Evolutionary conservation across 2,888 invertebrate genomes (phyloP).

Genomic region (Micropterix aruncella): DNA sequence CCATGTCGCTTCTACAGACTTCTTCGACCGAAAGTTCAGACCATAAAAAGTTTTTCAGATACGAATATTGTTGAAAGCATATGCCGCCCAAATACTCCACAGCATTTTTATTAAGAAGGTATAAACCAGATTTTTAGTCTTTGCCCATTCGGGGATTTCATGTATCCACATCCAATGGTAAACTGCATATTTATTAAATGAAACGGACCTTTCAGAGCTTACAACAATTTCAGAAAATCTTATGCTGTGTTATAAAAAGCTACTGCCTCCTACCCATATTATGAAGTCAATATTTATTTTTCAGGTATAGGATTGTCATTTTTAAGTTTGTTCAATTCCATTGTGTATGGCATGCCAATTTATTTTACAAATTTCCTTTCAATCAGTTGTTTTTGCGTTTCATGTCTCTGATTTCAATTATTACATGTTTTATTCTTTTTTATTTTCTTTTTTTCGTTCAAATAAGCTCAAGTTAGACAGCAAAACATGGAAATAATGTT

Average conservation of each 20-base stretch:
- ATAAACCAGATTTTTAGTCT: slow-evolving; percentile 3
- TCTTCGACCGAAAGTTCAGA: too few relatives aligned
- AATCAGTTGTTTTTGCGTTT: slow-evolving; percentile 2
- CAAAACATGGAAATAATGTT: slow-evolving; percentile 2
- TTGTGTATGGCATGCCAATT: slow-evolving; percentile 1
- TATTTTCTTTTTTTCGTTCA: slow-evolving; percentile 1
- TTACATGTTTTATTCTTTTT: slow-evolving; percentile 2
- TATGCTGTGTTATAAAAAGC: slow-evolving; percentile 3
- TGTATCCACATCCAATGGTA: slow-evolving; percentile 4
- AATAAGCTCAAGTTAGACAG: slow-evolving; percentile 2
- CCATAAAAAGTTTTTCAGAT: too few relatives aligned
- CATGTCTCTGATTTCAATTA: slow-evolving; percentile 3
- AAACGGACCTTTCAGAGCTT: too few relatives aligned
- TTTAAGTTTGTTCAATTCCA: slow-evolving; percentile 3
- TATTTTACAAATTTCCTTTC: slow-evolving; percentile 1
- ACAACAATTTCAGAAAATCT: slow-evolving; percentile 5
- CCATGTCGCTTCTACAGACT: slow-evolving; percentile 4
- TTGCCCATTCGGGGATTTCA: slow-evolving; percentile 4
- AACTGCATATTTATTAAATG: slow-evolving; percentile 5
- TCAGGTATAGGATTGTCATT: slow-evolving; percentile 3
- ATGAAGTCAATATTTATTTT: slow-evolving; percentile 3
- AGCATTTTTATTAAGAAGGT: too few relatives aligned
- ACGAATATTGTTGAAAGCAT: too few relatives aligned
- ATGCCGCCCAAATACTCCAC: too few relatives aligned
- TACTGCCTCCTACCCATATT: slow-evolving; percentile 3